These are phyloP conservation scores for Drosophila aff. DNA, from an alignment of 1,140 invertebrate species.

Conservation along the genomic window DNA sequence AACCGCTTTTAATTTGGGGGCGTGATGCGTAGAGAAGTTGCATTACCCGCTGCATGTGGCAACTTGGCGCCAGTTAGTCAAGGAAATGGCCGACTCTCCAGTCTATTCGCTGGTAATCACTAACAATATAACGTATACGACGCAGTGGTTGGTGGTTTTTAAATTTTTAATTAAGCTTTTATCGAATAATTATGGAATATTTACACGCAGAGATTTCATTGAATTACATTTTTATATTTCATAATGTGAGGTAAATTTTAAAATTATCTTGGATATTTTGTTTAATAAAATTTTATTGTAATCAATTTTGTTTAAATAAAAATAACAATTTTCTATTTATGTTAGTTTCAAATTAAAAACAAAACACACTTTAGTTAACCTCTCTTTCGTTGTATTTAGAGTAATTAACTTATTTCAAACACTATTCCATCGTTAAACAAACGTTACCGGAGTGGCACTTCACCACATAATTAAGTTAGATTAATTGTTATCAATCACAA, in stretches of 20 bases:
- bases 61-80: constrained; percentile 18
- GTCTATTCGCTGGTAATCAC: constrained; percentile 4
- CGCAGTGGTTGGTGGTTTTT: constrained; percentile 1
- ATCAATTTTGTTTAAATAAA: background rate
- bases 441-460: constrained; percentile 4
- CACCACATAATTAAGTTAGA: background rate
- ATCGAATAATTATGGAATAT: background rate
- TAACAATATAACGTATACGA: constrained; percentile 40
- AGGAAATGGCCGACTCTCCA: constrained; percentile 6
- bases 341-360: background rate
- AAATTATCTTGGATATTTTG: background rate
- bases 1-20: constrained; percentile 17
- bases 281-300: background rate
- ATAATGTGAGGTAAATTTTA: background rate
- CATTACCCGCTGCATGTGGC: constrained; percentile 9
- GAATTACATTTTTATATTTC: background rate
- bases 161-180: background rate
- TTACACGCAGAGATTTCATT: background rate
- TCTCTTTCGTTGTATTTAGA: no score
- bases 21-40: constrained; percentile 28
- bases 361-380: background rate
- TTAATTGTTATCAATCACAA: background rate
- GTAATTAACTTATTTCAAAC: background rate
- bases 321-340: background rate
- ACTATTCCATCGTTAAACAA: background rate